phyloP scores from a whole-genome alignment of 2,888 invertebrate genomes.

The Tyria jacobaeae region DNA sequence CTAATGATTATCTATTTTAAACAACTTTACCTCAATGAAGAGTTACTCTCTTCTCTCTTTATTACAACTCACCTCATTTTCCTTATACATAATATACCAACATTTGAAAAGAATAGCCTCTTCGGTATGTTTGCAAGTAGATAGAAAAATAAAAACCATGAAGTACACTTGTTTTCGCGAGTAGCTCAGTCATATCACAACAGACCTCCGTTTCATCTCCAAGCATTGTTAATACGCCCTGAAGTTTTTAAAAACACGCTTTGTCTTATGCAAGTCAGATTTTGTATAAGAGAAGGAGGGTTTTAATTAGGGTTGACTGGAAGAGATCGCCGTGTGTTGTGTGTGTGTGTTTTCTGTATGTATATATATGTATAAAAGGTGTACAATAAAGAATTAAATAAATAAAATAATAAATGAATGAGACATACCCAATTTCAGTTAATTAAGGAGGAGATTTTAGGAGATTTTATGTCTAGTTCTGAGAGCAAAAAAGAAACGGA shows the following conservation, averaged over 20 bases:
- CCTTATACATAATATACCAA: background rate
- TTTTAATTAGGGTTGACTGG: slow-evolving; percentile 16
- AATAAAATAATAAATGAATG: background rate
- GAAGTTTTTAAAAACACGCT: slow-evolving; percentile 40
- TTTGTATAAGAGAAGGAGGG: slow-evolving; percentile 7
- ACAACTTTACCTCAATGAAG: background rate
- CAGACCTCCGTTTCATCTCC: slow-evolving; percentile 51
- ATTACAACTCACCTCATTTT: slow-evolving; percentile 9
- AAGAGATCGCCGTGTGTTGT: no score
- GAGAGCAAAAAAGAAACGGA: no score
- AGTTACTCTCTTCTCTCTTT: background rate
- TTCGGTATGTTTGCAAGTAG: slow-evolving; percentile 28
- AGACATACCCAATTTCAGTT: no score
- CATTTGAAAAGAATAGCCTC: slow-evolving; percentile 39
- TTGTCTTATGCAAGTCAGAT: slow-evolving; percentile 26
- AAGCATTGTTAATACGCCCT: slow-evolving; percentile 18
- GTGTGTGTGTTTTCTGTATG: no score
- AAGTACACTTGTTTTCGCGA: slow-evolving; percentile 36
- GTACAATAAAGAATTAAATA: no score
- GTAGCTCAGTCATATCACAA: slow-evolving; percentile 61
- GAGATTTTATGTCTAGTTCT: no score
- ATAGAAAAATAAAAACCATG: slow-evolving; percentile 37
- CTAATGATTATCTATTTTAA: background rate
- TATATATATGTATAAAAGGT: no score
- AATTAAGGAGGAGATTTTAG: no score